Percentiles rank a stretch among this genome's conserved stretches.
Conservation (phyloP, 2,113 vertebrate genomes). For the Tylochromis polylepis region DNA sequence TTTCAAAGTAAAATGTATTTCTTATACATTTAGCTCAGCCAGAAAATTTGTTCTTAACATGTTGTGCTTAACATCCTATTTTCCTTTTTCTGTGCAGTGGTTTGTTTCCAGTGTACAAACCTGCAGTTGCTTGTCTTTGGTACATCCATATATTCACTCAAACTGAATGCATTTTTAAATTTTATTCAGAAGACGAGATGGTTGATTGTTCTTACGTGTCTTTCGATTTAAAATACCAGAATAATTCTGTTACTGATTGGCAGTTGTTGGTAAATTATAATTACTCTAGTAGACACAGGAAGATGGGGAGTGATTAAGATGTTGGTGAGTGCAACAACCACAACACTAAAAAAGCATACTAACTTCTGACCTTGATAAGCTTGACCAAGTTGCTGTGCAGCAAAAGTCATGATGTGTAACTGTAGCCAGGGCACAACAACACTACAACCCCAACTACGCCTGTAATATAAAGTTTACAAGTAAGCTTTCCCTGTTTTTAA, state of each 20-base stretch:
- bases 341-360: accelerated
- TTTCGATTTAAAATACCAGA: background rate
- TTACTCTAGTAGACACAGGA: background rate
- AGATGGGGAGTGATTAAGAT: background rate
- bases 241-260: background rate
- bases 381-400: background rate
- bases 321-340: background rate
- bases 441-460: background rate
- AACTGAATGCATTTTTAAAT: background rate
- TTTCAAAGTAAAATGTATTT: background rate
- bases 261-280: background rate
- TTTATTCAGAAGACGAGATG: accelerated
- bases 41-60: background rate
- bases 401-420: background rate
- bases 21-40: background rate
- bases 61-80: background rate
- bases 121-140: background rate
- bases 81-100: background rate
- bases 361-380: background rate
- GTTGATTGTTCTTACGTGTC: background rate
- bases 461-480: background rate
- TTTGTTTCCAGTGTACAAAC: background rate
- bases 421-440: background rate
- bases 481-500: background rate
- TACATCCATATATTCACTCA: background rate